Conservation (phyloP, 2,888 invertebrate genomes). For the Drosophila demipolita region DNA sequence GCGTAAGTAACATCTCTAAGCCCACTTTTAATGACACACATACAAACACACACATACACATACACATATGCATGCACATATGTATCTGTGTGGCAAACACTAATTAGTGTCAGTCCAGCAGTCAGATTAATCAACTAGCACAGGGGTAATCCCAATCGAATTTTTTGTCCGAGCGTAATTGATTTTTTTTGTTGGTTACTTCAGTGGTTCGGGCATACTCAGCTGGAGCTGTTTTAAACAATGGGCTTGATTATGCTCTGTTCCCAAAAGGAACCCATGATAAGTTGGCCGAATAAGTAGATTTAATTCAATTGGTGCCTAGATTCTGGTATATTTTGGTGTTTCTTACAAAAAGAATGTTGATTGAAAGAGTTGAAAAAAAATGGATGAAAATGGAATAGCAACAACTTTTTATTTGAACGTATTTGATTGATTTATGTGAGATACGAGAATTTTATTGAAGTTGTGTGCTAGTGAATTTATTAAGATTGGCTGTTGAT, state of each 20-base stretch:
- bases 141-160: constrained; percentile 25
- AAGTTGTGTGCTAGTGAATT: background rate
- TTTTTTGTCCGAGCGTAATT: constrained; percentile 52
- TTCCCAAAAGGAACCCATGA: background rate
- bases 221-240: background rate
- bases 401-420: background rate
- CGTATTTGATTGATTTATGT: background rate
- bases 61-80: background rate
- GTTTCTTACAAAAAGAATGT: background rate
- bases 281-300: no score
- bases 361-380: background rate
- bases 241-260: background rate
- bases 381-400: background rate
- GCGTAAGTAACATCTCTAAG: constrained; percentile 86
- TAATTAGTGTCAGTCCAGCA: constrained; percentile 65
- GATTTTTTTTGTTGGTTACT: constrained; percentile 5
- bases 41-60: constrained; percentile 3
- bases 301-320: background rate
- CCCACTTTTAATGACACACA: constrained; percentile 26
- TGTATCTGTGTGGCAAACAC: constrained; percentile 31
- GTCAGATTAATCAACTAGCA: constrained; percentile 30
- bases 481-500: background rate
- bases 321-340: background rate
- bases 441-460: background rate
- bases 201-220: background rate